A percentile compares a stretch with the other conserved stretches of the same genome.
Conservation (phyloP, 2,113 vertebrate genomes). For the Oncorhynchus masou region DNA sequence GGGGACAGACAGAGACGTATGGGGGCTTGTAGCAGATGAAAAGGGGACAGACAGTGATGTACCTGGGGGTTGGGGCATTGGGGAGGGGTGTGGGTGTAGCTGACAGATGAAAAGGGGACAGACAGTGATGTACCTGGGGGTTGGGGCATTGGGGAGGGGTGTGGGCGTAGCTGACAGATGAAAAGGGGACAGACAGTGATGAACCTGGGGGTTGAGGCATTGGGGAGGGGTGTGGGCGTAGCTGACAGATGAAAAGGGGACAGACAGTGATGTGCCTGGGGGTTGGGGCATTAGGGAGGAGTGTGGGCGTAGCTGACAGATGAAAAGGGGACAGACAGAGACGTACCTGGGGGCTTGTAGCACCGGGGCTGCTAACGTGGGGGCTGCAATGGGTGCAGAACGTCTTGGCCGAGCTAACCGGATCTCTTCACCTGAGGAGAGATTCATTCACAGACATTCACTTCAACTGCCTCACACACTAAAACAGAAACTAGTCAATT, state of each 20-base stretch:
- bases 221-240: too few species aligned
- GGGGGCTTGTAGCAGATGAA: too few species aligned
- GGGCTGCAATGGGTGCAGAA: constrained; percentile 49
- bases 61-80: too few species aligned
- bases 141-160: too few species aligned
- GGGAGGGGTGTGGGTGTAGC: too few species aligned
- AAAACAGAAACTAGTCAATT: neutral
- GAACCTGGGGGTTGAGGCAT: too few species aligned
- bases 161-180: too few species aligned
- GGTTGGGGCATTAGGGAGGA: neutral
- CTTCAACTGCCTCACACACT: neutral
- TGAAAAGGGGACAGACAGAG: neutral
- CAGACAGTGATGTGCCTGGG: neutral
- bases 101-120: too few species aligned
- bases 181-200: too few species aligned
- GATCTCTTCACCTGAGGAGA: constrained; percentile 86
- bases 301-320: neutral
- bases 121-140: too few species aligned
- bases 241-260: neutral
- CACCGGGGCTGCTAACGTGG: constrained; percentile 47
- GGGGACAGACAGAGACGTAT: too few species aligned
- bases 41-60: too few species aligned
- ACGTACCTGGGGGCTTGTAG: neutral
- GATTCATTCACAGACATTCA: neutral
- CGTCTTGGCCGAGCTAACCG: constrained; percentile 83